Percentiles rank a stretch among this genome's conserved stretches.
phyloP scores from a whole-genome alignment of 1,140 invertebrate genomes.

The Halictus rubicundus region DNA sequence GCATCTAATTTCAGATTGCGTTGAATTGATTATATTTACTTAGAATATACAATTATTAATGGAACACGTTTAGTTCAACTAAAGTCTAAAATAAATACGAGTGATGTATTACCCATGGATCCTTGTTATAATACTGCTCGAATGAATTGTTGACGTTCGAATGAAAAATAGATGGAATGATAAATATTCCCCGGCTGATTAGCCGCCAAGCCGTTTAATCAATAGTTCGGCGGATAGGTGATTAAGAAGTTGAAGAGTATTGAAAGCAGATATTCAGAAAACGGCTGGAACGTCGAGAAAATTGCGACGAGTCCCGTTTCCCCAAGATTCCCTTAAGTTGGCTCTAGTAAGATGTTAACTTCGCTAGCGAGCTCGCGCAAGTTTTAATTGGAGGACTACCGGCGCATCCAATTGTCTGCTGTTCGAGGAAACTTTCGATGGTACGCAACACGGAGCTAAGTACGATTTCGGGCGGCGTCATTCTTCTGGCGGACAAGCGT shows the following conservation, averaged over 20 bases:
- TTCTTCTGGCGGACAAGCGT: background rate
- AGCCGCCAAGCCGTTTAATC: background rate
- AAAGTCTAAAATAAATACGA: no score
- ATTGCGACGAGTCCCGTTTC: background rate
- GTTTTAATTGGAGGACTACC: slow-evolving; percentile 8
- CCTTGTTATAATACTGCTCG: no score
- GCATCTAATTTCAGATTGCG: no score
- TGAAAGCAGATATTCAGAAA: background rate
- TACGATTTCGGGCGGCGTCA: background rate
- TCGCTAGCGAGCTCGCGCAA: background rate
- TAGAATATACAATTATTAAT: no score
- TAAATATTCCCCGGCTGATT: background rate
- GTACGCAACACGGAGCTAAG: background rate
- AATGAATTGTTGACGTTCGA: no score
- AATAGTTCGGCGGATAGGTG: background rate
- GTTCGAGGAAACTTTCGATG: background rate
- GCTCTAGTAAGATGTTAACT: slow-evolving; percentile 1
- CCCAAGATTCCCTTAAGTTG: background rate
- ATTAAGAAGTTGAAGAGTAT: background rate
- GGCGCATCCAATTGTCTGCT: background rate
- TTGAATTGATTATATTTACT: no score
- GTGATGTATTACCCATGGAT: no score
- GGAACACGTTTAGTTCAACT: no score
- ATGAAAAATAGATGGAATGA: no score
- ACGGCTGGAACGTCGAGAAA: background rate